Base-by-base conservation (phyloP, 1,140 invertebrate species). In the Lepidurus couesii region DNA sequence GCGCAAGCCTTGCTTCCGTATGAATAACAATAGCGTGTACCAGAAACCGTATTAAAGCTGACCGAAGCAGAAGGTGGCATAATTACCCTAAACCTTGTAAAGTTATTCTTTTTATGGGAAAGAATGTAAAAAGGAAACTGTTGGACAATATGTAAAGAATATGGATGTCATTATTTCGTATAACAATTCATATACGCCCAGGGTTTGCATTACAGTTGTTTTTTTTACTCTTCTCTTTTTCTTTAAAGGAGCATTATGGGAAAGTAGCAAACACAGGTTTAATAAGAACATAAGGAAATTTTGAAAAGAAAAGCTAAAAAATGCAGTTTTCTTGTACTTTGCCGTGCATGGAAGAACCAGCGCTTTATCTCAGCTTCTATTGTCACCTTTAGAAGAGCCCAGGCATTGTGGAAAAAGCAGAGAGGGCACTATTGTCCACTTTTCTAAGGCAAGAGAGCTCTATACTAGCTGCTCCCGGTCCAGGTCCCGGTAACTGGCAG, bases 321-420 rank as follows among this genome's bases (percentile, higher is more conserved):
- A 65, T 5, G n/a, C 53, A 65, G 53, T 65, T 65, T 65, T 65
- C 53, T 65, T 65, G 53, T 65, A 21, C 53, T 65, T 65, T 21
- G 7, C 53, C 53, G 16, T 65, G 16, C 53, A 7, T 65, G 53
- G 53, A 65, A 65, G 21, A 65, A 65, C 4, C 53, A 65, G 53
- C 6, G 53, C 21, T 65, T 65, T 65, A 65, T 65, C 53, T 65
- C 53, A 13, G 53, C 21, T 4, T 65, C 53, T 65, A 65, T 65
- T 65, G 53, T 65, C 53, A 65, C 53, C 16, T 34, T 65, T 65
- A 65, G 53, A 65, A 65, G 53, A 65, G 53, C 53, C 53, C 53
- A 65, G 16, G 9, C 53, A 65, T 65, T 65, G 53, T 65, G 53
- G 53, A 65, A 65, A 65, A 65, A 65, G 34, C 34, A 65, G 53